Conservation (phyloP, 2,888 invertebrate genomes). For the Synergus laeviventris region DNA sequence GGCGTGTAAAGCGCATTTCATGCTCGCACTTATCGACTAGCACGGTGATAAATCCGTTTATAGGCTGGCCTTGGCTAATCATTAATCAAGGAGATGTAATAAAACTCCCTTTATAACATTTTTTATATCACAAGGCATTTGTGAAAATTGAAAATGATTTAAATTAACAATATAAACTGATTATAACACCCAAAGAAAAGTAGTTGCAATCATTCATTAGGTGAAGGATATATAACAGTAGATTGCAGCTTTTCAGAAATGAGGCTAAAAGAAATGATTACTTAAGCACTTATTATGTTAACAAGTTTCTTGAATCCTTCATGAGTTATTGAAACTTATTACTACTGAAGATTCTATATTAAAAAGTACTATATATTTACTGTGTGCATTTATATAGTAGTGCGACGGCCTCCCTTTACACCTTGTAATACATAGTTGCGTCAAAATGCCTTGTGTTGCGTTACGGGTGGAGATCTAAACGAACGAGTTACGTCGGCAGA, state of each 20-base stretch:
- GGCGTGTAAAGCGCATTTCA: slow-evolving; percentile 16
- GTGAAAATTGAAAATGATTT: background rate
- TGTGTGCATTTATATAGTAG: background rate
- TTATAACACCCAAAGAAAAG: background rate
- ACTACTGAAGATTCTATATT: background rate
- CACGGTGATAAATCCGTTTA: slow-evolving; percentile 34
- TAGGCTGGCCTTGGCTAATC: slow-evolving; percentile 27
- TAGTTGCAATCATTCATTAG: background rate
- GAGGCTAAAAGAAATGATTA: background rate
- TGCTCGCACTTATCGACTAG: slow-evolving; percentile 27
- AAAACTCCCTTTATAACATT: background rate
- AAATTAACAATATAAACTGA: background rate
- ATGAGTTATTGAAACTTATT: background rate
- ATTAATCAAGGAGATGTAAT: slow-evolving; percentile 22
- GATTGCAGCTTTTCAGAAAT: background rate
- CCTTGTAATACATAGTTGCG: slow-evolving; percentile 67
- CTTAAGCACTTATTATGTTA: slow-evolving; percentile 8
- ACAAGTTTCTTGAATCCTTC: background rate
- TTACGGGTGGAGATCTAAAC: slow-evolving; percentile 30
- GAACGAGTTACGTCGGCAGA: slow-evolving; percentile 41
- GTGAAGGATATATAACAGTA: background rate
- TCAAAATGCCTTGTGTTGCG: slow-evolving; percentile 53
- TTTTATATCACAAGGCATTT: background rate
- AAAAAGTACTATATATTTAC: background rate
- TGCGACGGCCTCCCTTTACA: slow-evolving; percentile 56